Evolutionary conservation across 1,140 invertebrate species (phyloP).

Genomic region (Apis florea): DNA sequence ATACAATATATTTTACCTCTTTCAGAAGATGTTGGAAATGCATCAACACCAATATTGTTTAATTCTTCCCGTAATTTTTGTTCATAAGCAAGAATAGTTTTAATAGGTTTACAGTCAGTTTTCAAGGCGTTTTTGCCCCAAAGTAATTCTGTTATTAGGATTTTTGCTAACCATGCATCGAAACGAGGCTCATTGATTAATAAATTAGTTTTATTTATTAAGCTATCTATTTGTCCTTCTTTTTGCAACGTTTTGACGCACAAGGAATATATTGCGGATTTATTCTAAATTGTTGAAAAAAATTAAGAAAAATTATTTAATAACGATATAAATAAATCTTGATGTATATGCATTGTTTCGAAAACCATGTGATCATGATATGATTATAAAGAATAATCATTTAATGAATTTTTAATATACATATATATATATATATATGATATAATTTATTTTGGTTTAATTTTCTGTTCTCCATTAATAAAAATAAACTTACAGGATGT

Average conservation of each 20-base stretch:
- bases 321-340: neutral
- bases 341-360: constrained; percentile 12
- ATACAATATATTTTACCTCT: constrained; percentile 73
- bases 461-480: neutral
- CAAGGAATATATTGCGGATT: constrained; percentile 86
- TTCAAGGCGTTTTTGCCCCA: constrained; percentile 88
- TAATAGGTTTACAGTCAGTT: constrained; percentile 85
- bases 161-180: constrained; percentile 86
- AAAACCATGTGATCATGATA: neutral
- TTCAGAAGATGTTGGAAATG: constrained; percentile 41
- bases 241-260: constrained; percentile 87
- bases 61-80: constrained; percentile 79
- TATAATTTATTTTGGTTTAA: neutral
- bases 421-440: neutral
- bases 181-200: constrained; percentile 85
- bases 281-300: constrained; percentile 80
- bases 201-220: constrained; percentile 84
- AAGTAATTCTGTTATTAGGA: constrained; percentile 91
- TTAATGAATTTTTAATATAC: neutral
- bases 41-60: constrained; percentile 59
- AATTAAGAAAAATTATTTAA: neutral
- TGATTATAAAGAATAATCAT: neutral
- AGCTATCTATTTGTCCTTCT: constrained; percentile 82
- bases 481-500: constrained; percentile 82
- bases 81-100: constrained; percentile 85